A percentile compares a stretch with the other conserved stretches of the same genome.
Conservation (phyloP, 2,888 invertebrate genomes). For the Atrina japonica region DNA sequence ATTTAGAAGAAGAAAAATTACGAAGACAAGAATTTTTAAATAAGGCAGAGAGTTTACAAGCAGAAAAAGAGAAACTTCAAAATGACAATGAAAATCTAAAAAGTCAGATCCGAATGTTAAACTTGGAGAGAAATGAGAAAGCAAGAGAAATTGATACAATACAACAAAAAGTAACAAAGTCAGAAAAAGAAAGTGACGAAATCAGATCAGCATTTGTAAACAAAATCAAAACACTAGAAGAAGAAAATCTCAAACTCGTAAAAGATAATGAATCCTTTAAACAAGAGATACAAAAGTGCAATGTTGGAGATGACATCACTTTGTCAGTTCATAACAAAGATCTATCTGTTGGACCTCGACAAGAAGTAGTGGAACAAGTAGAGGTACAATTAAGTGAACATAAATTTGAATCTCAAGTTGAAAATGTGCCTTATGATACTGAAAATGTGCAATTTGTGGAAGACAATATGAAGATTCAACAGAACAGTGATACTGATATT, state of each 20-base stretch:
- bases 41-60: background rate
- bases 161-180: slow-evolving; percentile 13
- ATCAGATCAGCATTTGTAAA: background rate
- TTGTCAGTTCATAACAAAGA: too few species aligned
- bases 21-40: background rate
- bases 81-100: slow-evolving; percentile 4
- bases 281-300: background rate
- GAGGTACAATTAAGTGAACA: too few species aligned
- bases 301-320: too few species aligned
- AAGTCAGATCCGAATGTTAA: slow-evolving; percentile 14
- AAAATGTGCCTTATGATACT: too few species aligned
- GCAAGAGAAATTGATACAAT: slow-evolving; percentile 21
- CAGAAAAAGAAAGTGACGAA: background rate
- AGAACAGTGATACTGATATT: too few species aligned
- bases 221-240: background rate
- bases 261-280: background rate
- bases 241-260: background rate
- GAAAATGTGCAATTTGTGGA: too few species aligned
- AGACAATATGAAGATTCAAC: too few species aligned
- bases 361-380: too few species aligned
- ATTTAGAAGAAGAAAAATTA: slow-evolving; percentile 16
- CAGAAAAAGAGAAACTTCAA: slow-evolving; percentile 5
- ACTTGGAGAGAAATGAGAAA: slow-evolving; percentile 14
- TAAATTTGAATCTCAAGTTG: too few species aligned
- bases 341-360: too few species aligned